Percentiles rank a stretch among this genome's conserved stretches.
phyloP scores from a whole-genome alignment of 2,113 vertebrate genomes.

The Hippocampus guttulatus region DNA sequence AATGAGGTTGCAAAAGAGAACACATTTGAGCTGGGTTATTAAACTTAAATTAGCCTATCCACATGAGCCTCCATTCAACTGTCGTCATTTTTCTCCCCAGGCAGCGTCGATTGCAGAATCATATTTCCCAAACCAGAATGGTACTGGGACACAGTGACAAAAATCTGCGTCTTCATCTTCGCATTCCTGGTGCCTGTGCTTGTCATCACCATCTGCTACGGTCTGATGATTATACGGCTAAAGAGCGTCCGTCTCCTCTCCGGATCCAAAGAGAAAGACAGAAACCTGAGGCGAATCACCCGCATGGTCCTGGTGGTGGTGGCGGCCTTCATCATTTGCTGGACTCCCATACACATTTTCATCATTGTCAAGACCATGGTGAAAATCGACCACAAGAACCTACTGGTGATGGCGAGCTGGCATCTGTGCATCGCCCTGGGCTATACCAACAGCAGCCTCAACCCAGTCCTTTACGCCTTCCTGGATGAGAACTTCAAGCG shows the following conservation, averaged over 20 bases:
- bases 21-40: conserved; percentile 34
- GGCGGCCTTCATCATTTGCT: conserved; percentile 93
- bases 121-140: conserved; percentile 83
- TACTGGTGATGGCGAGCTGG: conserved; percentile 83
- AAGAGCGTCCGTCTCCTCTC: conserved; percentile 92
- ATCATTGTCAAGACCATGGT: conserved; percentile 91
- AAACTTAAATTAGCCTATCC: conserved; percentile 27
- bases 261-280: conserved; percentile 93
- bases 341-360: conserved; percentile 97
- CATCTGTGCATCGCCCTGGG: conserved; percentile 95
- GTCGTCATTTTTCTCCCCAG: conserved; percentile 51
- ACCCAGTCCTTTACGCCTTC: conserved; percentile 93
- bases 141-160: conserved; percentile 92
- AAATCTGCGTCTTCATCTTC: conserved; percentile 94
- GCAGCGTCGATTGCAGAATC: conserved; percentile 78
- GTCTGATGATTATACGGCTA: conserved; percentile 91
- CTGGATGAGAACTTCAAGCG: conserved; percentile 96
- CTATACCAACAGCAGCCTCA: conserved; percentile 97
- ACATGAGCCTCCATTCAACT: conserved; percentile 13
- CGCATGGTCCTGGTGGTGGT: conserved; percentile 97
- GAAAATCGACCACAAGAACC: conserved; percentile 81
- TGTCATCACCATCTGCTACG: conserved; percentile 93
- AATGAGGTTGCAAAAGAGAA: conserved; percentile 13
- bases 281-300: conserved; percentile 88
- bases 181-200: conserved; percentile 91